These are phyloP conservation scores for Corythornis cristatus DNA, from an alignment of 2,113 vertebrate genomes.

Conservation along the genomic window DNA sequence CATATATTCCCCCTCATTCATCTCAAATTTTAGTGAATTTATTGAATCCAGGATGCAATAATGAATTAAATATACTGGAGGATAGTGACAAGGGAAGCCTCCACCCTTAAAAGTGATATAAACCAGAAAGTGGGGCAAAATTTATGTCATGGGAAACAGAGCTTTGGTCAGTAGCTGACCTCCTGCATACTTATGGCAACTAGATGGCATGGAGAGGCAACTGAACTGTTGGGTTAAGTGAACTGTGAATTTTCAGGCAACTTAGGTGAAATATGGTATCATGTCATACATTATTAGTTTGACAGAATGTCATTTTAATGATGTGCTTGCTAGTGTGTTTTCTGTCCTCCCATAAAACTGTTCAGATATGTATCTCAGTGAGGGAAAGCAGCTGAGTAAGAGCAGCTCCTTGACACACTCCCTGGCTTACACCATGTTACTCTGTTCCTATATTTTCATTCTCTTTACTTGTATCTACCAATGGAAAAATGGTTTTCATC, in stretches of 20 bases:
- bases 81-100: not conserved
- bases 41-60: not conserved
- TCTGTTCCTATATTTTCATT: not conserved
- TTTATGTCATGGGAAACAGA: not conserved
- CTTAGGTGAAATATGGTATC: not conserved
- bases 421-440: not conserved
- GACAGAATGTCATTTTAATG: not conserved
- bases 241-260: not conserved
- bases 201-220: not conserved
- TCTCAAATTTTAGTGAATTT: not conserved
- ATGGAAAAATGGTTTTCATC: not conserved
- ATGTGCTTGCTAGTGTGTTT: not conserved
- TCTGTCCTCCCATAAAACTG: not conserved
- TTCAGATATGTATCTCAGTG: not conserved
- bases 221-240: not conserved
- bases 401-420: not conserved
- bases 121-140: not conserved
- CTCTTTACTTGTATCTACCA: not conserved
- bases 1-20: not conserved
- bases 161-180: not conserved
- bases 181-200: not conserved
- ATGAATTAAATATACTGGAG: not conserved
- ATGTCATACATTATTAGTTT: not conserved
- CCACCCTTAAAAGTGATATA: not conserved
- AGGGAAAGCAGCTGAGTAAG: not conserved